These are phyloP conservation scores for Stichodactyla helianthus DNA, from an alignment of 64 coral and sea anemone genomes.

Conservation along the genomic window DNA sequence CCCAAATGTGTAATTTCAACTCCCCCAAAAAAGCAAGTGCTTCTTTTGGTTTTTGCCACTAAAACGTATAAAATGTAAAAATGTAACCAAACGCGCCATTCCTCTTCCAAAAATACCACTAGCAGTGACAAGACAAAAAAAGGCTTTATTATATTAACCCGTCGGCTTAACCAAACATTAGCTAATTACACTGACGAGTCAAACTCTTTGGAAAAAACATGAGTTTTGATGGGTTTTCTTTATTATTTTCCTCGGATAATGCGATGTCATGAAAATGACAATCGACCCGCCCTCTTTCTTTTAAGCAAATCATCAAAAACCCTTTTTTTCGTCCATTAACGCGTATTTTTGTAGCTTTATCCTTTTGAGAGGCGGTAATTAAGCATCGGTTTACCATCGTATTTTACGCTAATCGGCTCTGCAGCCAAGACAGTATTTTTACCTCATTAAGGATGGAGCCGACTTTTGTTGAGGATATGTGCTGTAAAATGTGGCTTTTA, in stretches of 20 bases:
- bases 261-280: background rate
- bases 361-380: background rate
- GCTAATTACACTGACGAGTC: background rate
- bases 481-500: slow-evolving; percentile 9
- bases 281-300: background rate
- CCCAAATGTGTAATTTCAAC: background rate
- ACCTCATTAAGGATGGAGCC: background rate
- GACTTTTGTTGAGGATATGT: background rate
- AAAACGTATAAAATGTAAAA: slow-evolving; percentile 1
- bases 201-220: background rate
- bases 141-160: background rate
- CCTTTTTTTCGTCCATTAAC: slow-evolving; percentile 3
- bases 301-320: background rate
- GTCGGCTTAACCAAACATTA: background rate
- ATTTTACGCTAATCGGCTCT: slow-evolving; percentile 4
- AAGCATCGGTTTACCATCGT: background rate
- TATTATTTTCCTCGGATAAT: background rate
- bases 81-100: background rate
- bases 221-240: background rate
- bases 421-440: background rate
- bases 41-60: background rate
- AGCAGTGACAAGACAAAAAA: background rate
- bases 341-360: background rate
- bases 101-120: background rate
- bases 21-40: background rate